Evolutionary conservation across 1,140 invertebrate genomes (phyloP).

Genomic region (Meloidogyne chitwoodi): DNA sequence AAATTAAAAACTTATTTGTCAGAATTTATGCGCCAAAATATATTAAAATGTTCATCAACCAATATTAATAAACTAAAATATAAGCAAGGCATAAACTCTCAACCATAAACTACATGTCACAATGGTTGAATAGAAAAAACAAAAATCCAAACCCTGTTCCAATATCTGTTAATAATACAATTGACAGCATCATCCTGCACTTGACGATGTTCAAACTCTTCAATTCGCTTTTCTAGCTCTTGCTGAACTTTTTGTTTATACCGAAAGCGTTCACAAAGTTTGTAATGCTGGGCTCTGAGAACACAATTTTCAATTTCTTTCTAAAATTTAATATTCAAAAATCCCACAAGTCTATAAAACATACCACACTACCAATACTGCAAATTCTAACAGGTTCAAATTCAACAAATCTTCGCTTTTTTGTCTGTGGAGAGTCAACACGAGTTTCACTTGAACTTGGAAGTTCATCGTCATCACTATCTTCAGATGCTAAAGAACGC

Average conservation of each 20-base stretch:
- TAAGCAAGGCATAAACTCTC: no score
- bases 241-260: conserved; percentile 34
- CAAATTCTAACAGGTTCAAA: conserved; percentile 35
- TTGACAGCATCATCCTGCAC: conserved; percentile 64
- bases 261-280: conserved; percentile 39
- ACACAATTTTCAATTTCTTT: conserved; percentile 37
- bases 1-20: no score
- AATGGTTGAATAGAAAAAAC: not conserved
- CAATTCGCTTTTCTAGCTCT: conserved; percentile 61
- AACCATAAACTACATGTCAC: no score
- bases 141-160: conserved; percentile 61
- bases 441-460: conserved; percentile 9
- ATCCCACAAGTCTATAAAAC: not conserved
- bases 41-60: no score
- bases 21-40: no score
- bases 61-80: no score
- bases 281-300: conserved; percentile 37
- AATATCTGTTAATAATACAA: conserved; percentile 64
- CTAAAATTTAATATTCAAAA: conserved; percentile 16
- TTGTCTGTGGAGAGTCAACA: conserved; percentile 3
- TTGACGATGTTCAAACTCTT: conserved; percentile 63
- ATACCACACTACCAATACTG: conserved; percentile 36
- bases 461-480: conserved; percentile 29
- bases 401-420: conserved; percentile 26
- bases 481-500: conserved; percentile 24